These are phyloP conservation scores for Ophion ventricosus DNA, from an alignment of 2,888 invertebrate species.

Conservation along the genomic window DNA sequence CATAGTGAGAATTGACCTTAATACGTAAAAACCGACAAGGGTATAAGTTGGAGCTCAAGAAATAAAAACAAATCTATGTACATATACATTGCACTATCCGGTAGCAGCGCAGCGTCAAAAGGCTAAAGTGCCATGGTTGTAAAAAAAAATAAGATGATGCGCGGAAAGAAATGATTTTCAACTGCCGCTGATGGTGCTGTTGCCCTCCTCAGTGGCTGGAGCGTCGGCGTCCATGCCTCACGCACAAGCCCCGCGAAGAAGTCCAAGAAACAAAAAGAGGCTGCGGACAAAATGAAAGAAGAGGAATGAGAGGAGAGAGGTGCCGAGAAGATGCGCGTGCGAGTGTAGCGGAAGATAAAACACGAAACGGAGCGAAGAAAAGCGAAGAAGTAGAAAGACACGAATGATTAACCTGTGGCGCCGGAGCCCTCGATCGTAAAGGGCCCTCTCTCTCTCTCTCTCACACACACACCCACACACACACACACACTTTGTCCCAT, in stretches of 20 bases:
- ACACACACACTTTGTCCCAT: constrained; percentile 20
- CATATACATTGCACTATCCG: constrained; percentile 14
- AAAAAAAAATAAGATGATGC: constrained; percentile 60
- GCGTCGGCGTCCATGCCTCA: constrained; percentile 46
- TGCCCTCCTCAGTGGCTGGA: constrained; percentile 21
- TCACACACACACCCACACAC: too few relatives aligned
- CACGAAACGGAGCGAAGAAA: constrained; percentile 30
- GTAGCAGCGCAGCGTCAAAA: constrained; percentile 47
- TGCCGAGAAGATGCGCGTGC: constrained; percentile 54
- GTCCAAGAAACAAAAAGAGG: constrained; percentile 31
- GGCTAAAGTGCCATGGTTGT: constrained; percentile 27
- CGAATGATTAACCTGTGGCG: constrained; percentile 78
- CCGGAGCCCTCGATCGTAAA: constrained; percentile 77
- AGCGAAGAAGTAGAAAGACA: constrained; percentile 68
- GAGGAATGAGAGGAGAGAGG: constrained; percentile 40
- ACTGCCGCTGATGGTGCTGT: constrained; percentile 35
- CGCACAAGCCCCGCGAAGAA: constrained; percentile 35
- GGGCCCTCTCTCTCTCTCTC: constrained; percentile 46
- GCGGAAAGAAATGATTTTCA: constrained; percentile 54
- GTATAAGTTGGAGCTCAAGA: too few relatives aligned
- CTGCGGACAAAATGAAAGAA: constrained; percentile 19
- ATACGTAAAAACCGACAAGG: too few relatives aligned
- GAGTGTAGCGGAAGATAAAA: constrained; percentile 45
- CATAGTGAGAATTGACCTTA: too few relatives aligned
- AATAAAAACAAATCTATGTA: not conserved